phyloP scores from a whole-genome alignment of 1,140 invertebrate species.

The Pentalonia nigronervosa region DNA sequence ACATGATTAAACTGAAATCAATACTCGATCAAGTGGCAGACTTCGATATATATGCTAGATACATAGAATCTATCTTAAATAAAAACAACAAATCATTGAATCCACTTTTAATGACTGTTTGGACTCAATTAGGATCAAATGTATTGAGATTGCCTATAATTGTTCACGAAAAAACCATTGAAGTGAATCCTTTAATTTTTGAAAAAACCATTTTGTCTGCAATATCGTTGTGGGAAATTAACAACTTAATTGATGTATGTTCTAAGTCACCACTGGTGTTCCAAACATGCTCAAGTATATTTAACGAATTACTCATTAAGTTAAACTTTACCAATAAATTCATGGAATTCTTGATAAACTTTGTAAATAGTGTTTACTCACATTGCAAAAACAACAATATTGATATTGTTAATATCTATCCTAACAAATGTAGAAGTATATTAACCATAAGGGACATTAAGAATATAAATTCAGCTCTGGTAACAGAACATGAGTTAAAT shows the following conservation, averaged over 20 bases:
- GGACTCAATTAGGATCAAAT: constrained; percentile 37
- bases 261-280: constrained; percentile 12
- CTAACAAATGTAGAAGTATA: constrained; percentile 21
- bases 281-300: constrained; percentile 46
- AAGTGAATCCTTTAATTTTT: constrained; percentile 29
- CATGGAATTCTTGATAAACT: background rate
- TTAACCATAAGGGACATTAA: constrained; percentile 26
- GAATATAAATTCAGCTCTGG: background rate
- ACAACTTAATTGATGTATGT: constrained; percentile 9
- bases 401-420: constrained; percentile 39
- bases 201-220: constrained; percentile 43
- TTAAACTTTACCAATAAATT: constrained; percentile 29
- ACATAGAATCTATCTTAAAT: constrained; percentile 31
- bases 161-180: constrained; percentile 30
- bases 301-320: constrained; percentile 38
- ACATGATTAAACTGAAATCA: background rate
- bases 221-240: background rate
- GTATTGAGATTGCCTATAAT: constrained; percentile 13
- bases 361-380: background rate
- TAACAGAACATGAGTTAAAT: background rate
- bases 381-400: constrained; percentile 23
- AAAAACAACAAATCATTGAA: constrained; percentile 26
- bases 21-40: constrained; percentile 25
- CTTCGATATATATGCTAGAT: background rate
- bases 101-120: constrained; percentile 6